These are phyloP conservation scores for Drosophila orena DNA, from an alignment of 1,140 invertebrate species.

Conservation along the genomic window DNA sequence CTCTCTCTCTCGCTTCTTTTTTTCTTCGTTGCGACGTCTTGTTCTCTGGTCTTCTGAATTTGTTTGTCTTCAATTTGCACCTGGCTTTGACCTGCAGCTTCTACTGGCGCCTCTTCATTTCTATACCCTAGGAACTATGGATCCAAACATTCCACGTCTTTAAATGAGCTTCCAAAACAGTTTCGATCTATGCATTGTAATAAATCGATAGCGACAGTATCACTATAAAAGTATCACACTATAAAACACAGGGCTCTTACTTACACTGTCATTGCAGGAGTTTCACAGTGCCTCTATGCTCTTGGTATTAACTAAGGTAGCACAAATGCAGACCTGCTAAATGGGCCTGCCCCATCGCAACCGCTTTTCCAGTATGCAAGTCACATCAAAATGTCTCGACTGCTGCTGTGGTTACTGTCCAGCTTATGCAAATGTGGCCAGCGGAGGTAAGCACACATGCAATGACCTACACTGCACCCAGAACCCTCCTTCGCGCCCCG, in stretches of 20 bases:
- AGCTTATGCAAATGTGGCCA: constrained; percentile 64
- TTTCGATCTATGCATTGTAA: neutral
- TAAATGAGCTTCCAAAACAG: neutral
- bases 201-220: too few relatives aligned
- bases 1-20: neutral
- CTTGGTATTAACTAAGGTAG: neutral
- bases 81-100: constrained; percentile 34
- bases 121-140: constrained; percentile 7
- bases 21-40: constrained; percentile 6
- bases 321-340: neutral
- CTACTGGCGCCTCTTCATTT: constrained; percentile 16
- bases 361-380: constrained; percentile 35
- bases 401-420: constrained; percentile 20
- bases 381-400: constrained; percentile 35
- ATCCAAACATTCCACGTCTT: neutral
- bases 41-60: neutral
- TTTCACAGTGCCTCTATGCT: neutral
- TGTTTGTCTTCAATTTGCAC: constrained; percentile 50
- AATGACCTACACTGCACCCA: constrained; percentile 20
- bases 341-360: too few relatives aligned
- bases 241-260: too few relatives aligned
- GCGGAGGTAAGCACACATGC: constrained; percentile 29
- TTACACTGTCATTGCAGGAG: too few relatives aligned
- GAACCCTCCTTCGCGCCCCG: neutral
- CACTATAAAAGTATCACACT: too few relatives aligned